phyloP scores from a whole-genome alignment of 2,888 invertebrate species.

The Eudemis profundana region DNA sequence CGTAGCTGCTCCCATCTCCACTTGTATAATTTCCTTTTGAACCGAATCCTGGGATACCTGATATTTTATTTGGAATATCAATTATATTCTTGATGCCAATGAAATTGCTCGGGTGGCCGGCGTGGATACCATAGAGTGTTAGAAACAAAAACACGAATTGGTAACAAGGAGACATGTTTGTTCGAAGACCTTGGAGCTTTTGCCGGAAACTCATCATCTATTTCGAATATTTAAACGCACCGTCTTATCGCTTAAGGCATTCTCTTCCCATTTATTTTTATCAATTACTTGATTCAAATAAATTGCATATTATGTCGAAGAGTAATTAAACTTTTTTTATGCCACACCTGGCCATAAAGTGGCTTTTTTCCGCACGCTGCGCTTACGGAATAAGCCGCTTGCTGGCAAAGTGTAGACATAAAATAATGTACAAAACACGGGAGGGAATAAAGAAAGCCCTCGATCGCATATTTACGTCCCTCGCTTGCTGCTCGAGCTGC shows the following conservation, averaged over 20 bases:
- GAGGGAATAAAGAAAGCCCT: no score
- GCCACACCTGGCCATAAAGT: no score
- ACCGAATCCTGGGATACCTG: conserved; percentile 24
- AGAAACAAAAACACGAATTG: conserved; percentile 12
- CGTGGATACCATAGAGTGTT: background rate
- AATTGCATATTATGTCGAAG: background rate
- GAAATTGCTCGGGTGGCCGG: conserved; percentile 8
- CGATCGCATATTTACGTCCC: no score
- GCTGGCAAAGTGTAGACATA: no score
- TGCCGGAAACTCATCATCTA: conserved; percentile 22
- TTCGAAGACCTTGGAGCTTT: conserved; percentile 14
- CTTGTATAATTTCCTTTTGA: conserved; percentile 10
- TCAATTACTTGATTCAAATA: background rate
- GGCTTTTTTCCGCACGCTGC: no score
- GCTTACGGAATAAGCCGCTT: no score
- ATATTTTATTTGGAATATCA: conserved; percentile 13
- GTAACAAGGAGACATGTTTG: conserved; percentile 13
- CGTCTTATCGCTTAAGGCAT: conserved; percentile 23
- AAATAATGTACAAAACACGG: no score
- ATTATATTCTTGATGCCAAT: conserved; percentile 26
- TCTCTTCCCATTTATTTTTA: background rate
- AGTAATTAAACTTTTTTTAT: conserved; percentile 15
- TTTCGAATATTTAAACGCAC: conserved; percentile 29
- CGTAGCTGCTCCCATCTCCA: conserved; percentile 14
- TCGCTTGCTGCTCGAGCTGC: no score